Conservation (phyloP, 2,113 vertebrate genomes). For the Sylvicapra grimmia region DNA sequence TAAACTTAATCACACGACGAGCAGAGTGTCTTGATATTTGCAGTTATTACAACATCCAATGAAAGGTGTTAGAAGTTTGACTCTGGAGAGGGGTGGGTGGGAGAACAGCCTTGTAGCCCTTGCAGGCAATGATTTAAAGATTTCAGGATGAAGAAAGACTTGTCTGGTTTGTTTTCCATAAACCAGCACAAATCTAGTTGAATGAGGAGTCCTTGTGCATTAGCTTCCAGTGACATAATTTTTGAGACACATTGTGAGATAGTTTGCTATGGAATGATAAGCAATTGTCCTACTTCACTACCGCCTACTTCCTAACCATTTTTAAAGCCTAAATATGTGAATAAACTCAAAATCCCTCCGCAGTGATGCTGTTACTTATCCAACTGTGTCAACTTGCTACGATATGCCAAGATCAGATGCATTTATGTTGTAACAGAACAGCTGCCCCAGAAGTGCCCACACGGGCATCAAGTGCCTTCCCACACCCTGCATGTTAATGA, state of each 20-base stretch:
- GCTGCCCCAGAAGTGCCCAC: neutral
- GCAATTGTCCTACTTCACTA: neutral
- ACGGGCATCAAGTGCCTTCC: neutral
- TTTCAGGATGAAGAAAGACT: neutral
- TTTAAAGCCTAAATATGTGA: neutral
- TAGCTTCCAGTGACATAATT: neutral
- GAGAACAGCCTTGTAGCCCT: neutral
- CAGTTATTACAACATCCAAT: neutral
- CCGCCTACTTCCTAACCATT: neutral
- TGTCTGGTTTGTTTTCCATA: neutral
- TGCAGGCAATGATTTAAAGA: neutral
- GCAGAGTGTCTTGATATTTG: fast-evolving
- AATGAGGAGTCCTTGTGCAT: too few species aligned
- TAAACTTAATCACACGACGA: neutral
- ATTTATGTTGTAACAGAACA: too few species aligned
- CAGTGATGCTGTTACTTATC: too few species aligned
- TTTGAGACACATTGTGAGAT: neutral
- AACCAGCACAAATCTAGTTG: neutral
- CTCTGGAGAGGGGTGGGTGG: too few species aligned
- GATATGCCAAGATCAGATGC: neutral
- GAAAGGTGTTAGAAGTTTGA: too few species aligned
- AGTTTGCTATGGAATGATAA: neutral
- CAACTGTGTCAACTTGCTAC: neutral
- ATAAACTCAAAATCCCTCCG: fast-evolving
- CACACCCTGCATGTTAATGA: neutral